Percentiles rank a stretch among this genome's conserved stretches.
Evolutionary conservation across 2,113 vertebrate species (phyloP).

Genomic region (Lepisosteus osseus): DNA sequence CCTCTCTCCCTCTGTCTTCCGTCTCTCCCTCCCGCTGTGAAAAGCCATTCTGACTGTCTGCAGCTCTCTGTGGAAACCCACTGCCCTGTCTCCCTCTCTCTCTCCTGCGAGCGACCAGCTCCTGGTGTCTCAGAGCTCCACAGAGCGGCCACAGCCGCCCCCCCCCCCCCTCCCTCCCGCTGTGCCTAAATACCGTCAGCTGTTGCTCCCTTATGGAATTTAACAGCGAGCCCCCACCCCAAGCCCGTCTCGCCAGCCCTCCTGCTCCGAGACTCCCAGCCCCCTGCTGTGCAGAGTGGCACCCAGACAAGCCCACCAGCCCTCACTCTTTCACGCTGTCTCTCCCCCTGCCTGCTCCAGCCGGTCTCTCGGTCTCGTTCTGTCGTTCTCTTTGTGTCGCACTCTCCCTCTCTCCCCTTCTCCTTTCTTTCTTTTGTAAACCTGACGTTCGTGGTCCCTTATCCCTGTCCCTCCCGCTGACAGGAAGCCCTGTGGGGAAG

Average conservation of each 20-base stretch:
- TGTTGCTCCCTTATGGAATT: constrained; percentile 59
- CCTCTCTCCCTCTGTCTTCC: too few species aligned
- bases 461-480: too few species aligned
- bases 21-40: too few species aligned
- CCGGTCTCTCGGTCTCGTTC: constrained; percentile 5
- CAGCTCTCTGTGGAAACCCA: too few species aligned
- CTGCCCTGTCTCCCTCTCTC: constrained; percentile 32
- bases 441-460: too few species aligned
- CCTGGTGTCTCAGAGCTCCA: constrained; percentile 39
- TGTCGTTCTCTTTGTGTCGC: constrained; percentile 17
- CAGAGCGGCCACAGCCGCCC: constrained; percentile 32
- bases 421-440: too few species aligned
- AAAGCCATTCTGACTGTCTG: too few species aligned
- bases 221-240: constrained; percentile 21
- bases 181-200: neutral
- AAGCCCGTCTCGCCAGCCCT: too few species aligned
- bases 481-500: too few species aligned
- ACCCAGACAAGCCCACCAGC: constrained; percentile 34
- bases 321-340: constrained; percentile 26
- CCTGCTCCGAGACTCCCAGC: constrained; percentile 25
- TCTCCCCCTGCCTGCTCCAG: neutral
- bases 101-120: constrained; percentile 23
- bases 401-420: constrained; percentile 1
- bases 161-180: neutral
- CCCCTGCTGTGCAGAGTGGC: constrained; percentile 33